phyloP scores from a whole-genome alignment of 2,113 vertebrate genomes.

The Neofelis nebulosa region DNA sequence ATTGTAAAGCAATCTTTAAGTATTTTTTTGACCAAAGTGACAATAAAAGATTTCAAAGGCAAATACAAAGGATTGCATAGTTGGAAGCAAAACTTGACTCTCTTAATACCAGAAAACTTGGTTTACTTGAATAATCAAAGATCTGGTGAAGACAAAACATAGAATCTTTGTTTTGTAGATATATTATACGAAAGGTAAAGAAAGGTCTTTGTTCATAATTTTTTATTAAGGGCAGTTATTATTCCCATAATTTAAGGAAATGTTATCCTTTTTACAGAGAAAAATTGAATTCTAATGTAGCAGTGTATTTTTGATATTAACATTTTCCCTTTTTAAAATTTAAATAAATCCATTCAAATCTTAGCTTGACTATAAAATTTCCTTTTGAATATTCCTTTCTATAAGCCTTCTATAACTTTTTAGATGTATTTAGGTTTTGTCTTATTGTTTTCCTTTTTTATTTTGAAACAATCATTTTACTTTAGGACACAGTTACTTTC shows the following conservation, averaged over 20 bases:
- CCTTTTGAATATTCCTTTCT: too few species aligned
- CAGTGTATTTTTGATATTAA: too few species aligned
- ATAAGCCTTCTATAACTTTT: too few species aligned
- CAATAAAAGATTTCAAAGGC: not conserved
- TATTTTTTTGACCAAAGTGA: not conserved
- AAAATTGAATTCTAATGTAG: too few species aligned
- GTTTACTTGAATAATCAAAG: not conserved
- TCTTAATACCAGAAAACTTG: not conserved
- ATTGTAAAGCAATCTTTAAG: not conserved
- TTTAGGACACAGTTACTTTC: too few species aligned
- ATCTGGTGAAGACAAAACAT: not conserved
- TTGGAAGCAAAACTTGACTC: not conserved
- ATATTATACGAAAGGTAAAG: not conserved
- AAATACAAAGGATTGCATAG: not conserved
- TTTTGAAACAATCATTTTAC: too few species aligned
- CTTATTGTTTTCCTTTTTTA: too few species aligned
- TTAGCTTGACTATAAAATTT: too few species aligned
- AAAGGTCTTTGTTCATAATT: not conserved
- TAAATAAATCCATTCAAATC: too few species aligned
- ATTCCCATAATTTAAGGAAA: not conserved
- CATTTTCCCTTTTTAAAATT: too few species aligned
- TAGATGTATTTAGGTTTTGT: too few species aligned
- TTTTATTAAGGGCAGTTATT: not conserved
- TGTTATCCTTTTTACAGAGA: not conserved
- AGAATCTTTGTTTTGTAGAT: not conserved